Percentiles rank a stretch among this genome's conserved stretches.
These are phyloP conservation scores for Oreochromis aureus DNA, from an alignment of 2,113 vertebrate genomes.

Conservation along the genomic window DNA sequence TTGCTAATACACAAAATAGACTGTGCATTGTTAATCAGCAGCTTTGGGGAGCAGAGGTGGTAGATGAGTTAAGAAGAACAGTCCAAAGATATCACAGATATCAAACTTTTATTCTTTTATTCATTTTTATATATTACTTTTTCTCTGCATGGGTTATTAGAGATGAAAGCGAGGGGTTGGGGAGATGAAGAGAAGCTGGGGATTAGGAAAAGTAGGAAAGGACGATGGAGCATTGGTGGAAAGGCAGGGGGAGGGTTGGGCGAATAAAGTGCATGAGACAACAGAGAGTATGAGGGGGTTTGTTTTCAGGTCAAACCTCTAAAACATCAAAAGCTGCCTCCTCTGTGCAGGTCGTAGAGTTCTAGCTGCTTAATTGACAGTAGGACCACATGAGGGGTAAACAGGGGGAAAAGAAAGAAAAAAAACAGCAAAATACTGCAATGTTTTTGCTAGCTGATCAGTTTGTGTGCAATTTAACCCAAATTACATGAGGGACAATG, in stretches of 20 bases:
- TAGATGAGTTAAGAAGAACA: background rate
- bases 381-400: background rate
- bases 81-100: background rate
- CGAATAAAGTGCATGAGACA: constrained; percentile 7
- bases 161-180: background rate
- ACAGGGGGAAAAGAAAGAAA: background rate
- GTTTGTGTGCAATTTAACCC: background rate
- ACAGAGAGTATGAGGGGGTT: background rate
- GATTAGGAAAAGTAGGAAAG: background rate
- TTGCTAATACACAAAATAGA: background rate
- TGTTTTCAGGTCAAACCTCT: background rate
- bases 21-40: background rate
- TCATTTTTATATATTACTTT: background rate
- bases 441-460: constrained; percentile 78
- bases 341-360: background rate
- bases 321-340: background rate
- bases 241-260: background rate
- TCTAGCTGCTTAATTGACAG: background rate
- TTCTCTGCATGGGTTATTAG: background rate
- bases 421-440: constrained; percentile 73
- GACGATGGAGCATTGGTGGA: background rate
- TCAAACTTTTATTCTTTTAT: background rate
- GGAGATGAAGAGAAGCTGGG: background rate
- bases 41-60: background rate
- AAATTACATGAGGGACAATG: background rate